Base-by-base conservation (phyloP, 2,888 invertebrate species). In the Dinocampus coccinellae region DNA sequence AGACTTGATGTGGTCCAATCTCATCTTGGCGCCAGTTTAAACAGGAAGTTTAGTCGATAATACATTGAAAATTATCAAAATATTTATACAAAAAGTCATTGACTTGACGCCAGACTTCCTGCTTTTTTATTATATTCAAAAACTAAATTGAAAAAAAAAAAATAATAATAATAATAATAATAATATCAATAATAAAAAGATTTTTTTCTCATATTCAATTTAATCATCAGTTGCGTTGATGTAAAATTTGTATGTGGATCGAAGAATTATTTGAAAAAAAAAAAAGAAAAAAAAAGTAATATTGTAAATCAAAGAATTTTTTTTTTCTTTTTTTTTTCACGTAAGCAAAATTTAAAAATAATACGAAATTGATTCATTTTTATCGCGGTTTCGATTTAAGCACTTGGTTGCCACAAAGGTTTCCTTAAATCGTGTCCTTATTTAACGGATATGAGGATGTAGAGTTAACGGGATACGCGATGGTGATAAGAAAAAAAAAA, bases 371-470 rank as follows among this genome's bases (percentile, higher is more conserved):
- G 16, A 47, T 47, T 47, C 20, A 47, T 20, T 47, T 29, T 82
- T 80, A 85, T 85, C 85, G 83, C 84, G 83, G 84, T 84, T 79
- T 78, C 77, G 77, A 47, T 47, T 76, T 80, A 80, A 80, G 80
- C 78, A 81, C 78, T 80, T 78, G 72, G 77, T 80, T 77, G 72
- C 81, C 70, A 60, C 70, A 70, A n/a, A 79, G 78, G 80, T 83
- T 85, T 85, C 85, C 84, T 85, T 84, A 82, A 84, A 81, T 77
- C 79, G 33, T 47, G 47, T 47, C 16, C 47, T 73, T 16, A 68
- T 70, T 62, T 55, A 69, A 78, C 81, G 82, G 80, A 82, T 80
- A 80, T 81, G 81, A 84, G 84, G 84, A 85, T 84, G 84, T 85
- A 79, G 83, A 81, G 72, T 82, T 76, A 73, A 74, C 60, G 68